These are phyloP conservation scores for Crax fasciolata DNA, from an alignment of 2,797 vertebrate genomes.

Conservation along the genomic window DNA sequence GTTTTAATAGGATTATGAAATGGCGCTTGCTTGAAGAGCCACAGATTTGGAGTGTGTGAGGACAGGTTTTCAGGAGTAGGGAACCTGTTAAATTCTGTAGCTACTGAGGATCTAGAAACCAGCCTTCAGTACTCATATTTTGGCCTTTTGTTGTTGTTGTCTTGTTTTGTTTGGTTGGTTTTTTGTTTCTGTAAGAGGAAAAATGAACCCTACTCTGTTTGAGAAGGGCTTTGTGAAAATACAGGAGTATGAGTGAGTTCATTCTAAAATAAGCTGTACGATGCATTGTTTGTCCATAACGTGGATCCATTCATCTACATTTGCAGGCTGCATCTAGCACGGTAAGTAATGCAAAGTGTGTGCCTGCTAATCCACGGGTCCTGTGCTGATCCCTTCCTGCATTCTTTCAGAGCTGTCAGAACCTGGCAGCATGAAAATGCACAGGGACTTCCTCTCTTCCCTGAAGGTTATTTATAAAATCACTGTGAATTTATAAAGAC, in stretches of 20 bases:
- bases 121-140: not conserved
- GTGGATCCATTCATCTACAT: not conserved
- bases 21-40: conserved; percentile 29
- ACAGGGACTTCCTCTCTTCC: not conserved
- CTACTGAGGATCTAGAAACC: not conserved
- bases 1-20: conserved; percentile 72
- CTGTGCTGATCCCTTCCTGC: not conserved
- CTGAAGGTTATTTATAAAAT: conserved; percentile 41
- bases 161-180: not conserved
- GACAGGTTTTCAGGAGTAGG: not conserved
- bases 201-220: not conserved
- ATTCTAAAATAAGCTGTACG: not conserved
- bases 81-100: not conserved
- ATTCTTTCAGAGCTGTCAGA: conserved; percentile 57
- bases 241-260: not conserved
- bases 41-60: not conserved
- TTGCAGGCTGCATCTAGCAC: not conserved
- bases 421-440: conserved; percentile 8
- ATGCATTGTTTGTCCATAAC: not conserved
- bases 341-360: not conserved
- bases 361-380: conserved; percentile 40
- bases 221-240: not conserved
- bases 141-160: not conserved
- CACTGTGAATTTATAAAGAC: not conserved
- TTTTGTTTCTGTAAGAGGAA: not conserved